Evolutionary conservation across 2,113 vertebrate genomes (phyloP).

Genomic region (Solenodon paradoxus): DNA sequence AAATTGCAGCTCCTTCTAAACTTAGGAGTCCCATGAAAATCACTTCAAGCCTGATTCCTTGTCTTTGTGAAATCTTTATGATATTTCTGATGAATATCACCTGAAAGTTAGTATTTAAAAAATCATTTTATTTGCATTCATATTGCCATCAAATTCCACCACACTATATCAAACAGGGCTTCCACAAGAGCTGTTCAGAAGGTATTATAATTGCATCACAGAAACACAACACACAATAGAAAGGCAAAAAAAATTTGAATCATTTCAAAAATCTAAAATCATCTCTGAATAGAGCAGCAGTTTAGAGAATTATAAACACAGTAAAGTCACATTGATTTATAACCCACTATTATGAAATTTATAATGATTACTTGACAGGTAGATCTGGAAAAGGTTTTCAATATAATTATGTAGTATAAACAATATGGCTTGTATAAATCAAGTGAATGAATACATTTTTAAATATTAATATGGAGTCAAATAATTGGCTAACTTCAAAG

Average conservation of each 20-base stretch:
- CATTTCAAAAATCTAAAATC: conserved; percentile 1
- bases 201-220: neutral
- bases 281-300: neutral
- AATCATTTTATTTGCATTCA: neutral
- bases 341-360: conserved; percentile 24
- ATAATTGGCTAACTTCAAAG: neutral
- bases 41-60: neutral
- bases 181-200: neutral
- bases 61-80: neutral
- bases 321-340: conserved; percentile 15
- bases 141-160: neutral
- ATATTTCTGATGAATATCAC: neutral
- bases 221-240: neutral
- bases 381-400: neutral
- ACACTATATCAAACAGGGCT: neutral
- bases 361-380: conserved; percentile 33
- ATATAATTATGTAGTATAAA: conserved; percentile 31
- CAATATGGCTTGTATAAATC: conserved; percentile 12
- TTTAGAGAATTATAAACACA: neutral
- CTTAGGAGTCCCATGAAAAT: neutral
- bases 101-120: neutral
- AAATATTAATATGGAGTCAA: conserved; percentile 22
- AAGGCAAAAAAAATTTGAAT: neutral
- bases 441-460: conserved; percentile 22
- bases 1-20: neutral